Percentiles rank a stretch among this genome's conserved stretches.
Evolutionary conservation across 2,797 vertebrate genomes (phyloP).

Genomic region (Coregonus sp.): DNA sequence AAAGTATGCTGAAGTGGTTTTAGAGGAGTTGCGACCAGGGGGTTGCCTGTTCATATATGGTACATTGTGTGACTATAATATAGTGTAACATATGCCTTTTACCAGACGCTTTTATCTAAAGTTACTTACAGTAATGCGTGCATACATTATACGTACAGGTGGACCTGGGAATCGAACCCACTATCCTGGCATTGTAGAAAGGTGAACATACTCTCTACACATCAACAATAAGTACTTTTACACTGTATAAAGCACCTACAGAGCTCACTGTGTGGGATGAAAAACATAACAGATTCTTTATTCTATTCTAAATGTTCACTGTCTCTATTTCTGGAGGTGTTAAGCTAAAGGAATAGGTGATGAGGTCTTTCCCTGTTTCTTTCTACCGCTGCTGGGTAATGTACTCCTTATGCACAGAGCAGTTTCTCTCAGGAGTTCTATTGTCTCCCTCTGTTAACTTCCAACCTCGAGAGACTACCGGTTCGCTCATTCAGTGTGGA

Average conservation of each 20-base stretch:
- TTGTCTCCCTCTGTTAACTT: conserved; percentile 35
- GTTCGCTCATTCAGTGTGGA: conserved; percentile 10
- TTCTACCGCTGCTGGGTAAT: conserved; percentile 29
- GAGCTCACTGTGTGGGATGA: conserved; percentile 23
- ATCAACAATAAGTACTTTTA: too few species aligned
- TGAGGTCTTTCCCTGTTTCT: conserved; percentile 32
- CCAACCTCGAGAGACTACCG: conserved; percentile 26
- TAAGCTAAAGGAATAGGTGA: conserved; percentile 29
- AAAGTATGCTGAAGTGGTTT: not conserved
- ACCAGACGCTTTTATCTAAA: not conserved
- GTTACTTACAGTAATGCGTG: too few species aligned
- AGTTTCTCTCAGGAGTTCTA: conserved; percentile 41
- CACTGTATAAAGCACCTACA: too few species aligned
- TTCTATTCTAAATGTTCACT: not conserved
- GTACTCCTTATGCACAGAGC: conserved; percentile 22
- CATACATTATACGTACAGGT: too few species aligned
- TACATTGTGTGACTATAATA: not conserved
- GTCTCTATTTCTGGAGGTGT: conserved; percentile 13
- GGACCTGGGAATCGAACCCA: too few species aligned
- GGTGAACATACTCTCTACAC: too few species aligned
- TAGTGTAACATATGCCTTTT: too few species aligned
- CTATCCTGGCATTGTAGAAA: too few species aligned
- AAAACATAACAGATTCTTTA: conserved; percentile 14
- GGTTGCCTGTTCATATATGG: not conserved
- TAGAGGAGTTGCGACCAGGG: not conserved